Base-by-base conservation (phyloP, 2,888 invertebrate species). In the Entomobrya proxima region DNA sequence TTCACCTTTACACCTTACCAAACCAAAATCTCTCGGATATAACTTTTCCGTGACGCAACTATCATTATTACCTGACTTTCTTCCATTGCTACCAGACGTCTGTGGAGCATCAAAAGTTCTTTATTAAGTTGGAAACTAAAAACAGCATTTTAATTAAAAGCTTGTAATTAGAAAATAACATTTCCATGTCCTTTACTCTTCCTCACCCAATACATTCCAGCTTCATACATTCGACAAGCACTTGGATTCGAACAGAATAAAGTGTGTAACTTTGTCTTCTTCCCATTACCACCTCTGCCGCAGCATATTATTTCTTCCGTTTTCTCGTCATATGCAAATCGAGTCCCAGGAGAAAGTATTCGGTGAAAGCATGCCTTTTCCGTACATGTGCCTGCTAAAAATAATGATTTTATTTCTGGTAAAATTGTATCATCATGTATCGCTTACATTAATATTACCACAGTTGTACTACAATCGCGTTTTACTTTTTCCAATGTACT, bases 1-100 rank as follows among this genome's bases (percentile, higher is more conserved):
- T 21, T 85, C 85, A 47, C 88, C 88, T 35, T 74, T 88, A 75
- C 88, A 88, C 15, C 87, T 50, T 13, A 80, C 40, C 15, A 86
- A 40, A 52, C 88, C 88, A 27, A 76, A 69, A 61, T 88, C 88
- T 67, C 83, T 72, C 6, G 82, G 67, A 32, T 83, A 88, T 5
- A 88, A 32, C 55, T 58, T 85, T 13, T 88, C 88, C 0, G 77
- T 1, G 13, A 77, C 44, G 32, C 88, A 88, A 35, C 77, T 88
- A 18, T 86, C 86, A 44, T 82, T 85, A 15, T 15, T 44, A 4
- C 69, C 24, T 1, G 67, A 78, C 18, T 72, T 81, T 32, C 47
- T 85, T 18, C 85, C 86, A 50, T 79, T 82, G 27, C 72, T 78
- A n/a, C 86, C 86, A 13, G 35, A 61, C 30, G 37, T 47, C 15